Conservation (phyloP, 2,888 invertebrate genomes). For the Acrobasis repandana region DNA sequence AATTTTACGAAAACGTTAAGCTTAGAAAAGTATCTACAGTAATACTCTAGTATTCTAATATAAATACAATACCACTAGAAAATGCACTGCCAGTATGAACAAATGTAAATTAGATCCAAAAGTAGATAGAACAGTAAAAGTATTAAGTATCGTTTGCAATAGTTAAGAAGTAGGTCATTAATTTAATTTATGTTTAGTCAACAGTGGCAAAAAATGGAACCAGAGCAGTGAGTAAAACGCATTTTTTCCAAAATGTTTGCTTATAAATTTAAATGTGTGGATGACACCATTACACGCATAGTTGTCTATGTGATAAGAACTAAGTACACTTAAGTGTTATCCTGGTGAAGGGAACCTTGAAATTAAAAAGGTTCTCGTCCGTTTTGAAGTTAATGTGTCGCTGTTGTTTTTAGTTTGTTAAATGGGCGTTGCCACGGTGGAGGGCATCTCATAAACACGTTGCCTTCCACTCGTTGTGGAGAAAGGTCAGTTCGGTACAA, state of each 20-base stretch:
- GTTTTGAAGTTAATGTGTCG: constrained; percentile 38
- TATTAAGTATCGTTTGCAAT: background rate
- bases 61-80: background rate
- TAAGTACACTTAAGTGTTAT: constrained; percentile 8
- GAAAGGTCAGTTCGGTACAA: constrained; percentile 72
- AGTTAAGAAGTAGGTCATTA: constrained; percentile 33
- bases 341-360: constrained; percentile 8
- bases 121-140: constrained; percentile 15
- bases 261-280: constrained; percentile 29
- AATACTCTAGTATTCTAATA: background rate
- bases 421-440: constrained; percentile 80
- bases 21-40: background rate
- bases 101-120: constrained; percentile 6
- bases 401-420: constrained; percentile 78
- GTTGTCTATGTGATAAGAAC: constrained; percentile 17
- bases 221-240: constrained; percentile 73
- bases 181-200: constrained; percentile 67
- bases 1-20: background rate
- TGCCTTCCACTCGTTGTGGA: constrained; percentile 68
- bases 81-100: constrained; percentile 15
- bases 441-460: constrained; percentile 77
- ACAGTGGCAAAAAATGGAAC: constrained; percentile 70
- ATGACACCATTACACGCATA: constrained; percentile 39
- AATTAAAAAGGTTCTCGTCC: constrained; percentile 17
- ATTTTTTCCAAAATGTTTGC: constrained; percentile 42